Base-by-base conservation (phyloP, 2,797 vertebrate species). In the Rousettus madagascariensis region DNA sequence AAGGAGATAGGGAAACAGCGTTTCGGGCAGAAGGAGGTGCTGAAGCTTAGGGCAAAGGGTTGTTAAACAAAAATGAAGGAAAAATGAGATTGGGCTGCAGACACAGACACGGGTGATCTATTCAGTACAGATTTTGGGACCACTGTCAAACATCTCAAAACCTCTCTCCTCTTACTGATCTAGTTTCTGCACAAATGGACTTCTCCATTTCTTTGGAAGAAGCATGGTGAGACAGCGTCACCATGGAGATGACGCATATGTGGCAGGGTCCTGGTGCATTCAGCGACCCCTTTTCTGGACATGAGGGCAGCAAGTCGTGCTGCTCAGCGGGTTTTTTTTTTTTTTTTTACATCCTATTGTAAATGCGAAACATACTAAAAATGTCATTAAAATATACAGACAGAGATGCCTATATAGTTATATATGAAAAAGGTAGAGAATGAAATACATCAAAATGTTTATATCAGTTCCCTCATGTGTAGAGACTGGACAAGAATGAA, bases 241-340 rank as follows among this genome's bases (percentile, higher is more conserved):
- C 69, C 53, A 20, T 1, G 41, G 46, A 53, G 41, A 89, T 0
- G 0, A 86, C 0, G 0, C 10, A 24, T 26, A 10, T 0, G 2
- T 3, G 24, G 53, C 11, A 65, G 53, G 33, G 51, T 22, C 65
- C 33, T 7, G 10, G n/a, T 9, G 1, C 12, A 8, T 3, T 49
- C 28, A 28, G 3, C 22, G 28, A 4, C 63, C 12, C 61, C 51
- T 77, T 41, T 74, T 65, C 65, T 20, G 11, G 46, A 28, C 33
- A 6, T 8, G 9, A 46, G 3, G 24, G 36, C 8, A 28, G 36
- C 8, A 65, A 36, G 71, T 22, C 6, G 0, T 11, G 19, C 16
- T 24, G 9, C 46, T 53, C 6, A 5, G 49, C 7, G 5, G 5
- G 43, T 5, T 49, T 11, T 38, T 38, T 38, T 38, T 38, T 38